These are phyloP conservation scores for Buphagus erythrorhynchus DNA, from an alignment of 2,797 vertebrate genomes.

Conservation along the genomic window DNA sequence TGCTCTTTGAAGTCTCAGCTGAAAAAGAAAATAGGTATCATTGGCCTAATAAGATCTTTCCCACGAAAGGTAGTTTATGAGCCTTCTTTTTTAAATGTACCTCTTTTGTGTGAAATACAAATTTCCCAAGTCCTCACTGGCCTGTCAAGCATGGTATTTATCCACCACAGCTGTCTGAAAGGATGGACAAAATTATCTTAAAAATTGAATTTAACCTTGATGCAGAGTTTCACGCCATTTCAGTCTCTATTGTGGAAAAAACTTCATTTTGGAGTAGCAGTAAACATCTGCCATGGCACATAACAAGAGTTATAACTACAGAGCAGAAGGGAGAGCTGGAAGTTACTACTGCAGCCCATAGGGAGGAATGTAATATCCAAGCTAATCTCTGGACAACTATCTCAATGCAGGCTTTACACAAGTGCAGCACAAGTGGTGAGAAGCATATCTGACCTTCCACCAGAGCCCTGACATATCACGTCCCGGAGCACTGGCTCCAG, in stretches of 20 bases:
- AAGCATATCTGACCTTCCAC: not conserved
- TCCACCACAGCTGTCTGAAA: not conserved
- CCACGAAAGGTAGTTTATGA: not conserved
- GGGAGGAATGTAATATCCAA: not conserved
- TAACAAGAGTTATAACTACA: not conserved
- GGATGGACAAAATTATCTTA: not conserved
- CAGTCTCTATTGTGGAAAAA: not conserved
- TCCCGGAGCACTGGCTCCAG: not conserved
- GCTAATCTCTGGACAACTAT: not conserved
- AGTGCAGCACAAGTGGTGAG: not conserved
- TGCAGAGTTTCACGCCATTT: not conserved
- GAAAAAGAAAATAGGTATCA: not conserved
- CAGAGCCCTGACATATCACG: not conserved
- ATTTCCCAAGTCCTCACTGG: not conserved
- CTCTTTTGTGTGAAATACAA: not conserved
- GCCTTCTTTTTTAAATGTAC: not conserved
- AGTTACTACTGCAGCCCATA: not conserved
- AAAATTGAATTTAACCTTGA: not conserved
- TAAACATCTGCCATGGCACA: not conserved
- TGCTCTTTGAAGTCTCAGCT: slow-evolving; percentile 3
- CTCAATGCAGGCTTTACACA: not conserved
- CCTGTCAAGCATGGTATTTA: not conserved
- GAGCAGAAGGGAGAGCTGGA: not conserved
- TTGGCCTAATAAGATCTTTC: slow-evolving; percentile 1
- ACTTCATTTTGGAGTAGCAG: accelerated